Evolutionary conservation across 2,113 vertebrate genomes (phyloP).

Genomic region (Tricholaema leucomelas): DNA sequence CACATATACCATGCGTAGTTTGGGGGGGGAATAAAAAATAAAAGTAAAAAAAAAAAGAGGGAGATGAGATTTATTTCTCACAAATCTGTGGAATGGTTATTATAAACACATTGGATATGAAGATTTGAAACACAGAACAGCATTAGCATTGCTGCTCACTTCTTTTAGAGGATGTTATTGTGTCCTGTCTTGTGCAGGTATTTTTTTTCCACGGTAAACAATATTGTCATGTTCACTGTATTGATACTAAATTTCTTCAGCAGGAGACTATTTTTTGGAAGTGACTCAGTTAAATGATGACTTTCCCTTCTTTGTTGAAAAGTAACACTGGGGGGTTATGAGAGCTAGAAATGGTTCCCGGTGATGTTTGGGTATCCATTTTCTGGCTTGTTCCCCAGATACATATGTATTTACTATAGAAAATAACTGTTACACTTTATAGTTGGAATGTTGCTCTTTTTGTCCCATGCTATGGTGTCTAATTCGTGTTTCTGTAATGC

Average conservation of each 20-base stretch:
- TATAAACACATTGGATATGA: slow-evolving; percentile 59
- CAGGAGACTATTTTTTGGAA: background rate
- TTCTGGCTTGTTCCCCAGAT: background rate
- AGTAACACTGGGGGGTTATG: background rate
- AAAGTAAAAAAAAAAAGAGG: background rate
- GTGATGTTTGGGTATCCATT: background rate
- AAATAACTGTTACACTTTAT: background rate
- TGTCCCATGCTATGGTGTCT: background rate
- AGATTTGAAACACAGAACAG: slow-evolving; percentile 8
- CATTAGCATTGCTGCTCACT: background rate
- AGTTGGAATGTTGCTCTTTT: background rate
- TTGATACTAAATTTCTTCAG: background rate
- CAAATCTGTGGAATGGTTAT: slow-evolving; percentile 54
- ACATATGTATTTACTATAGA: background rate
- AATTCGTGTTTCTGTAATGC: background rate
- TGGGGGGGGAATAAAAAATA: background rate
- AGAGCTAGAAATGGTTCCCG: slow-evolving; percentile 3
- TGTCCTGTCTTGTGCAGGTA: background rate
- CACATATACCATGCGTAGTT: slow-evolving; percentile 60
- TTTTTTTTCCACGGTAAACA: slow-evolving; percentile 13
- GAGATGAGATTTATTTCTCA: slow-evolving; percentile 64
- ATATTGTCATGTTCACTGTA: background rate
- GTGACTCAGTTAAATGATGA: background rate
- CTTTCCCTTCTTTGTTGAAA: slow-evolving; percentile 29
- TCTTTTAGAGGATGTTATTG: slow-evolving; percentile 27